Base-by-base conservation (phyloP, 1,140 invertebrate genomes). In the Vollenhovia emeryi region DNA sequence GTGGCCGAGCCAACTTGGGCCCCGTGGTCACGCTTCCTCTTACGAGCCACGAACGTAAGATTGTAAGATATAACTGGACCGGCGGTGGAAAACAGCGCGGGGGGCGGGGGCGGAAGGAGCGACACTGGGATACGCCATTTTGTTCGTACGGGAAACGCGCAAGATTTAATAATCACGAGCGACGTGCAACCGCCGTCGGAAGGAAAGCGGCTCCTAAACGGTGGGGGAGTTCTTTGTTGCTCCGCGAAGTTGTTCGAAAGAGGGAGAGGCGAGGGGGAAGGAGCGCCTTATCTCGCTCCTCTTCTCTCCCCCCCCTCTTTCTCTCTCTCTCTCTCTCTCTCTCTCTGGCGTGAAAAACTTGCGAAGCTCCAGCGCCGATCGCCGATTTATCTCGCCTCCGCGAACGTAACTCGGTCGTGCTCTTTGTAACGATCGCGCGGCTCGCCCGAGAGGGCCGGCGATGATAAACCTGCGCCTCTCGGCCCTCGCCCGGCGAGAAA, bases 1-100 rank as follows among this genome's bases (percentile, higher is more conserved):
- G 69, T 62, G 69, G 75, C 55, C 75, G 33, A 52, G 60, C 45
- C 43, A 78, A 27, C 24, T 36, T 55, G 43, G 7, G n/a, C 21
- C 4, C 66, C 84, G 50, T 76, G 64, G 43, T 48, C 30, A 60
- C 55, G 82, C 68, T 87, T 80, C 36, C 36, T 43, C 40, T 43
- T 50, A 48, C 24, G 62, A 89, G 85, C 75, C 8, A 24, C n/a
- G 30, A 24, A 40, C n/a, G 33, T 57, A 11, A n/a, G n/a, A n/a
- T n/a, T n/a, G n/a, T n/a, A n/a, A 57, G 50, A 40, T 57, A 57
- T 57, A 74, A 74, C 50, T 57, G 71, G 50, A 57, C 33, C 30
- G 33, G 21, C 30, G 43, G 78, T 74, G 79, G 85, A 66, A 66
- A 45, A 45, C 24, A 21, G 11, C 15, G 24, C 11, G 2, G n/a